These are phyloP conservation scores for Keiferia lycopersicella DNA, from an alignment of 2,888 invertebrate genomes.

Conservation along the genomic window DNA sequence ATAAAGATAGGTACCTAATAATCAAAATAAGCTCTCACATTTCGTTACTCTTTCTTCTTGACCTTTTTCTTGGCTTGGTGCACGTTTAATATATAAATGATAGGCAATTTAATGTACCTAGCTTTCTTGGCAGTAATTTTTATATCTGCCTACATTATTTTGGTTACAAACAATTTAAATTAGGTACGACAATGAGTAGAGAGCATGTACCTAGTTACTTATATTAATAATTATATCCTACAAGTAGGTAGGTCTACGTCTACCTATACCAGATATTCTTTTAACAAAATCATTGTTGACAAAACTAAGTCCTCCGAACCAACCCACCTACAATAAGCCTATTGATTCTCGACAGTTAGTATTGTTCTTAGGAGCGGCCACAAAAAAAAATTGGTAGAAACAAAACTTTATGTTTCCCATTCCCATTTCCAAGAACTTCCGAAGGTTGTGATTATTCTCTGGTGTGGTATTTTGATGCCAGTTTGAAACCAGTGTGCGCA, in stretches of 20 bases:
- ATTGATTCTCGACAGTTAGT: slow-evolving; percentile 8
- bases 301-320: not conserved
- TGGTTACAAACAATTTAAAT: too few species aligned
- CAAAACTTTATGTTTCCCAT: slow-evolving; percentile 4
- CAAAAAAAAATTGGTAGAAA: not conserved
- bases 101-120: too few species aligned
- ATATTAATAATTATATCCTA: too few species aligned
- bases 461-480: not conserved
- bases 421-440: slow-evolving; percentile 3
- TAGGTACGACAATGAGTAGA: too few species aligned
- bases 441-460: slow-evolving; percentile 2
- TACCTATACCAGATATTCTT: not conserved
- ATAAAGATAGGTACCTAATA: too few species aligned
- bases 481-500: too few species aligned
- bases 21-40: too few species aligned
- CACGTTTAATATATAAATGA: too few species aligned
- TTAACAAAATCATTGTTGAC: not conserved
- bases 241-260: not conserved
- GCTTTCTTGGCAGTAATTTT: too few species aligned
- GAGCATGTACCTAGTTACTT: not conserved
- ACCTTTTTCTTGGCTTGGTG: too few species aligned
- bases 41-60: too few species aligned
- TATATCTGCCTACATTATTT: too few species aligned
- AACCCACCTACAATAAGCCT: not conserved
- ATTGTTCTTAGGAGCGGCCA: not conserved